Evolutionary conservation across 2,797 vertebrate genomes (phyloP), one percentile per base, ranked within the genome.

Genomic region (Todus mexicanus): DNA sequence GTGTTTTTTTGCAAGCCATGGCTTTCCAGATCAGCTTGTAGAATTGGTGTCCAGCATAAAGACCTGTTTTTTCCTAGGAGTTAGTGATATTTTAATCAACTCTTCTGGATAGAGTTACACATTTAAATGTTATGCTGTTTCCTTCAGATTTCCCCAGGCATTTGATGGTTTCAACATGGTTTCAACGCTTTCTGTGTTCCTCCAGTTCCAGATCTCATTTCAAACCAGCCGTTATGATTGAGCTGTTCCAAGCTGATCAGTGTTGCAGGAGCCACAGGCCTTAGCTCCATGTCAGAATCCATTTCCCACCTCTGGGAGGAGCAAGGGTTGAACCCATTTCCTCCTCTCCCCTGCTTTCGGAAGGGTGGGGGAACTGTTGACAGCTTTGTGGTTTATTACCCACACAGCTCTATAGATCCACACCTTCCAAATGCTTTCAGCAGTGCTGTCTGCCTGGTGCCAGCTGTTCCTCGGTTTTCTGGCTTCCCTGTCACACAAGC

Each of bases 71-170:
- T 76, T 18, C 71, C 70, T 18, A 22, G 53, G 60, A 70, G 43
- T 63, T 45, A 37, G 60, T 82, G 78, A 95, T 43, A 84, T 91
- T 92, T 92, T 76, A 91, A 89, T 92, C 64, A 91, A 19, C 60
- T 66, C 56, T 63, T 76, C 71, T 0, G 0, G 64, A 64, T 5
- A 48, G 72, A 91, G 57, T 60, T 60, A 40, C 73, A 79, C 75
- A 43, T 59, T 84, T 76, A 65, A 84, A 89, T 29, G 68, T 76
- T 70, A 42, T 0, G 23, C 78, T 56, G 61, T 29, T 93, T 56
- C 56, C 81, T 76, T 59, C 51, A 47, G 51, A 35, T 71, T 63
- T 93, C 79, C 84, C 56, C 82, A 87, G 87, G 82, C 61, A 38
- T 74, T 77, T 89, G 48, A 48, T 22, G 69, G 51, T 48, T 94